Evolutionary conservation across 2,797 vertebrate genomes (phyloP), one percentile per base, ranked within the genome.

Genomic region (Gouania willdenowi): DNA sequence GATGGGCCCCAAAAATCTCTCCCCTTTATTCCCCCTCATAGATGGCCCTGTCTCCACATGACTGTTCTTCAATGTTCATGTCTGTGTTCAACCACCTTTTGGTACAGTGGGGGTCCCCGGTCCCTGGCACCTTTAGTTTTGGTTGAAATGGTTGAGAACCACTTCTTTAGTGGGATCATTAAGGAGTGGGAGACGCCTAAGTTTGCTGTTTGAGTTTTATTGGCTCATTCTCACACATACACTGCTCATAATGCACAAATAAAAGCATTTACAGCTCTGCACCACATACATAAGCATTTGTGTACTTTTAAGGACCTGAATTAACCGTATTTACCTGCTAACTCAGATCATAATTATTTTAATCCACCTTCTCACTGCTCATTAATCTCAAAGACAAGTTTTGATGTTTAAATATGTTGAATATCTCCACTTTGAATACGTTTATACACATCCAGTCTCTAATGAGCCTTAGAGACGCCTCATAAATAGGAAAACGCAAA

Each of bases 171-270:
- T 26, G 33, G 26, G 25, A 38, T 69, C 50, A 56, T 77, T 73
- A 81, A 46, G 36, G 40, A 51, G 35, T 1, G 6, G 63, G 45
- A 55, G 29, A 73, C 45, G 63, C 54, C 65, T 63, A 50, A n/a
- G 50, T 50, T 66, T 60, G 40, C 46, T 59, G 37, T 73, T 62
- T 53, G 36, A 41, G 41, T 28, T 79, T 75, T 67, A 74, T 57
- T 67, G 37, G 41, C 62, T 42, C 19, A 20, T 6, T 20, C 19
- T 4, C 35, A 36, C 49, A 31, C 43, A 48, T 10, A 35, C 34
- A 41, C 33, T 9, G 18, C 28, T n/a, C 15, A 49, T 19, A 32
- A 51, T 7, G 13, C 10, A 52, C 53, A 70, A 59, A 57, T 46
- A 44, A 40, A 55, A 19, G 13, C 47, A 34, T 56, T 71, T 56